These are phyloP conservation scores for Fabriciana adippe DNA, from an alignment of 2,888 invertebrate species.

Conservation along the genomic window DNA sequence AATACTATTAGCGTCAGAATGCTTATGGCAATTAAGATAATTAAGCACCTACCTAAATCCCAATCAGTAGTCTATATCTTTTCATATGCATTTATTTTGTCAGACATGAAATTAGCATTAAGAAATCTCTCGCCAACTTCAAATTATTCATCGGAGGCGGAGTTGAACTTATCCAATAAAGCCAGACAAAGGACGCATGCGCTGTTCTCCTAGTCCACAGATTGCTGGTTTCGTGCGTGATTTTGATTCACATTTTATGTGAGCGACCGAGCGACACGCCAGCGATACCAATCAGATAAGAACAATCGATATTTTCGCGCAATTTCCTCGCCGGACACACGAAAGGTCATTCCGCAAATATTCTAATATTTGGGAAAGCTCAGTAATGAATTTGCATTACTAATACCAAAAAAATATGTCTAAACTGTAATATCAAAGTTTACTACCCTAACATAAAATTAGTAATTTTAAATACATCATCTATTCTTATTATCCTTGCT, in stretches of 20 bases:
- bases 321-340: slow-evolving; percentile 68
- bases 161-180: slow-evolving; percentile 70
- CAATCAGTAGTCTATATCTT: background rate
- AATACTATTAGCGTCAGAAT: slow-evolving; percentile 26
- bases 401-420: slow-evolving; percentile 9
- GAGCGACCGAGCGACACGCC: slow-evolving; percentile 66
- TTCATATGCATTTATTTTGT: slow-evolving; percentile 12
- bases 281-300: slow-evolving; percentile 55
- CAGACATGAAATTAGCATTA: slow-evolving; percentile 45
- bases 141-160: slow-evolving; percentile 65
- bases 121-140: slow-evolving; percentile 48
- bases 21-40: slow-evolving; percentile 12
- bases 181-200: slow-evolving; percentile 61
- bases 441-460: too few species aligned
- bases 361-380: background rate
- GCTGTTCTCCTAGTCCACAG: slow-evolving; percentile 42
- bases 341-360: slow-evolving; percentile 66
- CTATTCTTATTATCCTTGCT: too few species aligned
- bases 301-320: slow-evolving; percentile 72
- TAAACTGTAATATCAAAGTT: background rate
- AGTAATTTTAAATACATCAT: too few species aligned
- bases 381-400: background rate
- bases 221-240: slow-evolving; percentile 54
- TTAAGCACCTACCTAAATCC: slow-evolving; percentile 12
- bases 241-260: slow-evolving; percentile 60